Evolutionary conservation across 2,888 invertebrate species (phyloP).

Genomic region (Xanthia icteritia): DNA sequence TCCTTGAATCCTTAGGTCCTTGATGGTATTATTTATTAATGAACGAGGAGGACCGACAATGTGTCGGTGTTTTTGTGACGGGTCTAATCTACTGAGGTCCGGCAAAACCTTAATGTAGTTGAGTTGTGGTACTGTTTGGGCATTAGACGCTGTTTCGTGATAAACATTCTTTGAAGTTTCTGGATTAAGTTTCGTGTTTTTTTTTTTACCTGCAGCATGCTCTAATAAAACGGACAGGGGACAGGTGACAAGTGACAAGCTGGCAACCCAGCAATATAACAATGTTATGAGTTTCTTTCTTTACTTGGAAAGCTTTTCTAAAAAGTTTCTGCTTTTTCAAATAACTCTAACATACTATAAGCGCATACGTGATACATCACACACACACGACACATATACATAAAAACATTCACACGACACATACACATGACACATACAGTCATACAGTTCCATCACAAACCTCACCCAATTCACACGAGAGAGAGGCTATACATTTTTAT

Average conservation of each 20-base stretch:
- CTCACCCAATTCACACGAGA: too few species aligned
- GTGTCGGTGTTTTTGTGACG: conserved; percentile 71
- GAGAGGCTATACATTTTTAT: too few species aligned
- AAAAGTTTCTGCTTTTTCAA: too few species aligned
- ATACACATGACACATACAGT: too few species aligned
- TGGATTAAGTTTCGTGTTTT: not conserved
- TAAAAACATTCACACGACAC: too few species aligned
- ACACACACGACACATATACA: too few species aligned
- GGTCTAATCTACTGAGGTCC: conserved; percentile 65
- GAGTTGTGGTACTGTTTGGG: not conserved
- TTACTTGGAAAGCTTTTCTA: too few species aligned
- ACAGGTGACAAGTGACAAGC: not conserved
- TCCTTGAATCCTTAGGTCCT: conserved; percentile 20
- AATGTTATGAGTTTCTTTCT: not conserved
- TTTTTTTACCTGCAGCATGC: not conserved
- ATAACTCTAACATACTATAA: too few species aligned
- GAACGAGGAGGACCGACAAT: conserved; percentile 48
- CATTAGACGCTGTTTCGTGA: conserved; percentile 9
- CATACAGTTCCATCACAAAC: too few species aligned
- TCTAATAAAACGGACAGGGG: not conserved
- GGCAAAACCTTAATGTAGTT: conserved; percentile 51
- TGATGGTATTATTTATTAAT: conserved; percentile 60
- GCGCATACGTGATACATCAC: too few species aligned
- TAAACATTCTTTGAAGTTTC: not conserved
- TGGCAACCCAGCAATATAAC: not conserved